Conservation (phyloP, 1,140 invertebrate species). For the Scaptomyza pallida region DNA sequence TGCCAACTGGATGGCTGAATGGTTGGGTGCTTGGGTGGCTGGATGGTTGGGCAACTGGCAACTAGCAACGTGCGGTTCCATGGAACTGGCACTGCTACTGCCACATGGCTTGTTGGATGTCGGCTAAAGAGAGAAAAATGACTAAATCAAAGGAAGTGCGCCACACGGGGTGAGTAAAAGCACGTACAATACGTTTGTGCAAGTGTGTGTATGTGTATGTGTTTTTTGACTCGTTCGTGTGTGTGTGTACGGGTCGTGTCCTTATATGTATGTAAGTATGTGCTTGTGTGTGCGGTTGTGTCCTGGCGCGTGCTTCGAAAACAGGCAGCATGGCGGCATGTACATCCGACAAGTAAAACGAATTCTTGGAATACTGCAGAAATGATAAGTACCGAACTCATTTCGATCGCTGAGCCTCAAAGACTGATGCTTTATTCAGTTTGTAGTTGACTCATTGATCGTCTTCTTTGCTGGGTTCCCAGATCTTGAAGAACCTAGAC, state of each 20-base stretch:
- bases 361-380: conserved; percentile 4
- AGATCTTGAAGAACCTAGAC: too few relatives aligned
- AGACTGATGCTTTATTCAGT: too few relatives aligned
- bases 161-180: conserved; percentile 77
- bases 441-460: too few relatives aligned
- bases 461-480: too few relatives aligned
- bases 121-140: conserved; percentile 83
- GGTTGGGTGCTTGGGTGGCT: not conserved
- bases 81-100: conserved; percentile 6
- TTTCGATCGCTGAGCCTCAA: too few relatives aligned
- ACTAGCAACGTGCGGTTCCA: conserved; percentile 41
- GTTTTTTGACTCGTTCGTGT: conserved; percentile 24
- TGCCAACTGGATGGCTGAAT: conserved; percentile 60
- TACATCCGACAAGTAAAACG: conserved; percentile 48
- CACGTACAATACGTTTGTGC: conserved; percentile 69
- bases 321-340: conserved; percentile 58
- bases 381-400: too few relatives aligned
- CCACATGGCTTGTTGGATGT: conserved; percentile 63
- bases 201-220: conserved; percentile 28
- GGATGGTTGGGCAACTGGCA: conserved; percentile 11
- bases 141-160: conserved; percentile 84
- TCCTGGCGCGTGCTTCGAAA: conserved; percentile 78
- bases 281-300: conserved; percentile 49
- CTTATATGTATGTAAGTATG: conserved; percentile 30
- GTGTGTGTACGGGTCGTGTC: conserved; percentile 37